Conservation (phyloP, 2,888 invertebrate genomes). For the Criorhina ranunculi region DNA sequence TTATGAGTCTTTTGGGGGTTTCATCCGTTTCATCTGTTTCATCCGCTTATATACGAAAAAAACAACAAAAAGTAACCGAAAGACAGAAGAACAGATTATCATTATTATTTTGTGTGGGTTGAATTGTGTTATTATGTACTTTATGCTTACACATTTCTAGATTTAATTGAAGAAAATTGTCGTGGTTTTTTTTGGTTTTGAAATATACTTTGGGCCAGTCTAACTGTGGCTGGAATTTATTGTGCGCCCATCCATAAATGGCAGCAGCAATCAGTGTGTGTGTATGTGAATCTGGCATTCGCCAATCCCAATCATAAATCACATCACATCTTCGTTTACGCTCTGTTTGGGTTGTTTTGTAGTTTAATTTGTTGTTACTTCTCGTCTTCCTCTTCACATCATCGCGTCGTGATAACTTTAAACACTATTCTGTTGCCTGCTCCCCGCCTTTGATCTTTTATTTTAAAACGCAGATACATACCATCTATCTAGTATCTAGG, state of each 20-base stretch:
- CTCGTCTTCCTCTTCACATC: not conserved
- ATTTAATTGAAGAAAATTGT: slow-evolving; percentile 76
- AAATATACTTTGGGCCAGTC: slow-evolving; percentile 21
- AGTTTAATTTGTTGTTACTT: slow-evolving; percentile 45
- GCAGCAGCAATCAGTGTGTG: slow-evolving; percentile 34
- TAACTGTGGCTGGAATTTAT: slow-evolving; percentile 44
- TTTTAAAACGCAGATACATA: slow-evolving; percentile 12
- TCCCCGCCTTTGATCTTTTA: slow-evolving; percentile 59
- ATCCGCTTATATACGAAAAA: slow-evolving; percentile 2
- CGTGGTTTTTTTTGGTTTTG: slow-evolving; percentile 53
- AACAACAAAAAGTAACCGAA: not conserved
- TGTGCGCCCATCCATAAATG: slow-evolving; percentile 72
- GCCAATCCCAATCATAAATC: slow-evolving; percentile 74
- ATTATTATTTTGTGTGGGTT: slow-evolving; percentile 68
- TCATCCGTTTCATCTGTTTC: slow-evolving; percentile 18
- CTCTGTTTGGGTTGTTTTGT: slow-evolving; percentile 31
- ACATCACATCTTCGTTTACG: slow-evolving; percentile 58
- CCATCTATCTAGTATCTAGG: not conserved
- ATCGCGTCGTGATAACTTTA: slow-evolving; percentile 35
- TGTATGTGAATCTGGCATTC: slow-evolving; percentile 27
- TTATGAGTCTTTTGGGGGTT: slow-evolving; percentile 63
- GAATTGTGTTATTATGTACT: slow-evolving; percentile 70
- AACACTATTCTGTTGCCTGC: slow-evolving; percentile 25
- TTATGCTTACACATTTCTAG: slow-evolving; percentile 66
- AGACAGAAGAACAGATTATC: slow-evolving; percentile 51